Evolutionary conservation across 2,888 invertebrate species (phyloP).

Genomic region (Agrotis ipsilon): DNA sequence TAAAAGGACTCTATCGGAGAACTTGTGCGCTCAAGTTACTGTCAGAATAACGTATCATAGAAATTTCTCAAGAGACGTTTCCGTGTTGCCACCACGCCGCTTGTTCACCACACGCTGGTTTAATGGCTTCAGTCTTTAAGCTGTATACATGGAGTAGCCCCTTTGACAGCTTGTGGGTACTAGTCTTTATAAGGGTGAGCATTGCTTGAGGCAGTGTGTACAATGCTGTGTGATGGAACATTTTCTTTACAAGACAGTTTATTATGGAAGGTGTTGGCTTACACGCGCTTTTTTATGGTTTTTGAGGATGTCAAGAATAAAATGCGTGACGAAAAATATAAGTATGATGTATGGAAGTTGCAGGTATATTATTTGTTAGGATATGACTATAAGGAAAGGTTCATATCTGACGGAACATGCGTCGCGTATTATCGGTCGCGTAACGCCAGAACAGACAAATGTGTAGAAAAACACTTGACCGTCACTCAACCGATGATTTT

Average conservation of each 20-base stretch:
- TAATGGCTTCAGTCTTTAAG: conserved; percentile 55
- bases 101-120: background rate
- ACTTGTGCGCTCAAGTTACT: too few species aligned
- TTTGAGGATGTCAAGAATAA: background rate
- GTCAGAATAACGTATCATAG: too few species aligned
- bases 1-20: too few species aligned
- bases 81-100: background rate
- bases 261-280: conserved; percentile 27
- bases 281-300: conserved; percentile 1
- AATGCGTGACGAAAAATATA: background rate
- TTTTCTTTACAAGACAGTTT: conserved; percentile 42
- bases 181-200: conserved; percentile 57
- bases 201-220: conserved; percentile 44
- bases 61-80: too few species aligned
- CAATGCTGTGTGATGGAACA: conserved; percentile 47
- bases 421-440: too few species aligned
- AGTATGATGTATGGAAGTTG: too few species aligned
- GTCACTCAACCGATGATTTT: too few species aligned
- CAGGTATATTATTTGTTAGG: too few species aligned
- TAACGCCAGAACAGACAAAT: too few species aligned
- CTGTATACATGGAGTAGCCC: conserved; percentile 65
- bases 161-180: conserved; percentile 58
- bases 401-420: too few species aligned
- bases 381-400: too few species aligned
- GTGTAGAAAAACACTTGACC: too few species aligned